These are phyloP conservation scores for Gambelia wislizenii DNA, from an alignment of 2,797 vertebrate species.

Conservation along the genomic window DNA sequence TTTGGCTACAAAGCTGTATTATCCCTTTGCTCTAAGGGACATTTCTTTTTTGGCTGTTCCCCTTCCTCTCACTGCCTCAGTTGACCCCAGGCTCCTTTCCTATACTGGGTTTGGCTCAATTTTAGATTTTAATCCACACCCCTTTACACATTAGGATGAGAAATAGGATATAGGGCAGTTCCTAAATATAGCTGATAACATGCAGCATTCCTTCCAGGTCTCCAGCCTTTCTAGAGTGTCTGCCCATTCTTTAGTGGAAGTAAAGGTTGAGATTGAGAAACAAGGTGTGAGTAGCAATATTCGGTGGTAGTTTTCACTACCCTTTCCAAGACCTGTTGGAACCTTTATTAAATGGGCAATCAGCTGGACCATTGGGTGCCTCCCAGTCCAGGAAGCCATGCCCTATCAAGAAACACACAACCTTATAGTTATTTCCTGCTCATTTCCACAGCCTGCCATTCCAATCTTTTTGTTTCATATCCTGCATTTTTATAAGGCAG, in stretches of 20 bases:
- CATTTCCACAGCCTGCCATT: constrained; percentile 20
- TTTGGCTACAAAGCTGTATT: not conserved
- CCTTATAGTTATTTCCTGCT: constrained; percentile 39
- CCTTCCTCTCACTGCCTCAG: not conserved
- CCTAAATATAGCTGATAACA: constrained; percentile 31
- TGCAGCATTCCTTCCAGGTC: not conserved
- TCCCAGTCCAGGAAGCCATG: constrained; percentile 24
- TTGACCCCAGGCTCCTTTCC: not conserved
- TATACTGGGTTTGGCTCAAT: not conserved
- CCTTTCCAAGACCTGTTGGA: not conserved
- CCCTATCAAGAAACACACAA: constrained; percentile 24
- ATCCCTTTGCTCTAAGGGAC: not conserved
- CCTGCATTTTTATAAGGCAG: constrained; percentile 30
- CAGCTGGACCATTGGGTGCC: not conserved
- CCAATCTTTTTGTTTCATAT: constrained; percentile 44
- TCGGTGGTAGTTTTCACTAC: not conserved
- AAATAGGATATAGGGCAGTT: constrained; percentile 18
- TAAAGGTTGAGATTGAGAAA: constrained; percentile 12
- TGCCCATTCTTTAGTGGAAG: not conserved
- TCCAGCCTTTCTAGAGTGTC: not conserved
- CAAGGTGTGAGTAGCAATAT: not conserved
- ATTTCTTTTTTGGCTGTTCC: not conserved
- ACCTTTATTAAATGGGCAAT: constrained; percentile 22
- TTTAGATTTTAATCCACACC: constrained; percentile 25
- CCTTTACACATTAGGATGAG: constrained; percentile 10